Base-by-base conservation (phyloP, 2,888 invertebrate genomes). In the Phortica magna region DNA sequence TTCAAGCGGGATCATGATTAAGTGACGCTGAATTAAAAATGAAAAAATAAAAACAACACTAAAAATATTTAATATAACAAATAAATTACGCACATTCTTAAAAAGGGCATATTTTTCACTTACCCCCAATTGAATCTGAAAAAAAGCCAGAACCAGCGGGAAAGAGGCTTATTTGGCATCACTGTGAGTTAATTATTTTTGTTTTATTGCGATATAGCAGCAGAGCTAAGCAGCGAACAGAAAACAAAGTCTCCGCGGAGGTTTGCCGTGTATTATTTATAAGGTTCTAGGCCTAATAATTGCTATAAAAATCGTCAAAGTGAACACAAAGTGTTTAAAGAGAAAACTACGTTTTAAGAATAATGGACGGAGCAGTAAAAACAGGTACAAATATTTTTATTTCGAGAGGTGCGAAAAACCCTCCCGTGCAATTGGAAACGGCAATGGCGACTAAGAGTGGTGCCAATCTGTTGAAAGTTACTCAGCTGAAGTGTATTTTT, bases 381-480 rank as follows among this genome's bases (percentile, higher is more conserved):
- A 79, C 83, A 82, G 89, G 89, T 86, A 88, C 88, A 86, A 79
- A 78, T 76, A 55, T 81, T 79, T 81, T 83, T 74, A 76, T 78
- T 76, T 79, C 7, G 74, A 10, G 80, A 81, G 82, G 81, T 77
- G 78, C 82, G 83, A 81, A 81, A 79, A 76, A 78, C 81, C 55
- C 83, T 83, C 80, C 80, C 79, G 75, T 80, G 77, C 83, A 78
- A 81, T 76, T 68, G 82, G 79, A 83, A 85, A 87, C 85, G 87
- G 85, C 87, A 87, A 89, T 91, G 89, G 90, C 90, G 89, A 92
- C 91, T 90, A 80, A 80, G 82, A 82, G 31, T 14, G 65, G 65
- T 74, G 70, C 71, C 73, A 61, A 61, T 76, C 80, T 55, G 68
- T n/a, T 31, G 9, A 39, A 70, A 55, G 61, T 75, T 76, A 55